phyloP scores from a whole-genome alignment of 2,113 vertebrate species.

The Carassius gibelio region DNA sequence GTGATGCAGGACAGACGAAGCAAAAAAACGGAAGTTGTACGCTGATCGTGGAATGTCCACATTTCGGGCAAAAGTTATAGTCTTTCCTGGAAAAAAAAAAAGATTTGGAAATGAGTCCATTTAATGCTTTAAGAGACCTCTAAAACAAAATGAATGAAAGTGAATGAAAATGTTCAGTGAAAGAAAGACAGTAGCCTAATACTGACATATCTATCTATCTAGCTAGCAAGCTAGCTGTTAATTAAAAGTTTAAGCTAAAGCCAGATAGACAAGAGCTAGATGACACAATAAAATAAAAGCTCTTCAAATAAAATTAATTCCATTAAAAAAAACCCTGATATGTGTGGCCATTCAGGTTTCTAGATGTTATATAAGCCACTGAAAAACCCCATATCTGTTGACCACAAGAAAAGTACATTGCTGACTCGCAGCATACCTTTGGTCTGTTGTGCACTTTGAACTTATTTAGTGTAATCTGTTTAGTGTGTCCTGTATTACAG shows the following conservation, averaged over 20 bases:
- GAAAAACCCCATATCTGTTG: not conserved
- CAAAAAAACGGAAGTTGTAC: conserved; percentile 93
- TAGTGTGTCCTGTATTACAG: not conserved
- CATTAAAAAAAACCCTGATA: no score
- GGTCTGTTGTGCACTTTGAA: not conserved
- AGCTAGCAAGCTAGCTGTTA: no score
- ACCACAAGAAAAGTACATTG: not conserved
- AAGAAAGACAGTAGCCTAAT: not conserved
- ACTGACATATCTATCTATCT: not conserved
- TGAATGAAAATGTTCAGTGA: not conserved
- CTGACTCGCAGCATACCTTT: not conserved
- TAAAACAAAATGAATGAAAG: not conserved
- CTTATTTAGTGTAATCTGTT: not conserved
- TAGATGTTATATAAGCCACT: not conserved
- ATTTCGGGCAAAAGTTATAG: conserved; percentile 80
- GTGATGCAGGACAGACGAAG: conserved; percentile 88
- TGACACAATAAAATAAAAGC: no score
- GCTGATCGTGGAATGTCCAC: conserved; percentile 88
- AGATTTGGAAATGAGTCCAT: not conserved
- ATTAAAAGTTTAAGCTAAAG: no score
- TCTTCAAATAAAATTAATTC: no score
- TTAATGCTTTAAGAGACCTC: not conserved
- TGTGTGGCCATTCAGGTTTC: not conserved
- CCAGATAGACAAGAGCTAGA: no score
- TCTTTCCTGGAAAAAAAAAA: conserved; percentile 83